Conservation (phyloP, 2,797 vertebrate species). For the Lerista edwardsae region DNA sequence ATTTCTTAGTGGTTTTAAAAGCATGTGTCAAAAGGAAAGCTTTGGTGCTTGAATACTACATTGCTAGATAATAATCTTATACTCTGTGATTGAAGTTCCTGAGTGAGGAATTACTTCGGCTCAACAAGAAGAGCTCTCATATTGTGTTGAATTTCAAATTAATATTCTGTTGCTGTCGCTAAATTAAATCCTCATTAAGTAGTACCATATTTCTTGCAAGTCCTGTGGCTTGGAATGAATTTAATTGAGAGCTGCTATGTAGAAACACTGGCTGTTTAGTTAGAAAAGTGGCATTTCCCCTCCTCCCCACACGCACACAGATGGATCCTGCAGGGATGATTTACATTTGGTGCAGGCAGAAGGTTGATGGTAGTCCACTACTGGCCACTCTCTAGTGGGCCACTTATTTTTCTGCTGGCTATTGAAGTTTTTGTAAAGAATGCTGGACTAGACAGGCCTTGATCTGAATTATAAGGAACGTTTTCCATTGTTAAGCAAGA, state of each 20-base stretch:
- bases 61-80: not conserved
- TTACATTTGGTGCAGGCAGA: not conserved
- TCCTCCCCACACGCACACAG: not conserved
- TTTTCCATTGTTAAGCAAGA: not conserved
- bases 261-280: constrained; percentile 43
- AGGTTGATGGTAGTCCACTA: not conserved
- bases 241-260: constrained; percentile 25
- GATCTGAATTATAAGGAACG: not conserved
- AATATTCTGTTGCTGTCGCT: constrained; percentile 36
- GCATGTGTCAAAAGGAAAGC: not conserved
- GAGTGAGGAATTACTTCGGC: not conserved
- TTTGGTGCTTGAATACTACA: not conserved
- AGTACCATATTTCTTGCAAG: constrained; percentile 29
- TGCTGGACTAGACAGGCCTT: not conserved
- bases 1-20: not conserved
- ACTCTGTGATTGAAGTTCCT: accelerated
- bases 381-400: not conserved
- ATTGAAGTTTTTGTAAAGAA: not conserved
- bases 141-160: constrained; percentile 16
- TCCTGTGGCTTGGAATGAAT: constrained; percentile 32
- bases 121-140: not conserved
- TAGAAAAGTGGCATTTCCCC: constrained; percentile 8
- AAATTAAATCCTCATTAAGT: constrained; percentile 47
- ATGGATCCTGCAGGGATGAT: constrained; percentile 5
- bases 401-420: not conserved